Evolutionary conservation across 2,113 vertebrate genomes (phyloP).

Genomic region (Cynopterus brachyotis): DNA sequence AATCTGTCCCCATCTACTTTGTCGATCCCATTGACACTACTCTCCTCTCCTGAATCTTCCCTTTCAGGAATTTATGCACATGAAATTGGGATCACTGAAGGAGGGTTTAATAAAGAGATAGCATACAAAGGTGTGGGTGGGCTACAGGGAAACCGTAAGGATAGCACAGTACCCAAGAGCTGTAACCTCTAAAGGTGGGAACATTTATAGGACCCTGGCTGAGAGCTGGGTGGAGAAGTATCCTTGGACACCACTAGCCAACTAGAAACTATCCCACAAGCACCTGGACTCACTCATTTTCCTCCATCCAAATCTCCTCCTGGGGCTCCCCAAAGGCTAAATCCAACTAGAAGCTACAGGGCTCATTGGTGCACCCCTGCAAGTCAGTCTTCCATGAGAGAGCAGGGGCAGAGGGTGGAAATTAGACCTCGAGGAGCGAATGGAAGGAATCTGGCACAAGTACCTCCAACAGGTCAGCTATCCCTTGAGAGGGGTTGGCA

Average conservation of each 20-base stretch:
- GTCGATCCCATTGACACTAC: too few species aligned
- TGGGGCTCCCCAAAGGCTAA: neutral
- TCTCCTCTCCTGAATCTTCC: neutral
- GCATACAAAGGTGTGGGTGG: too few species aligned
- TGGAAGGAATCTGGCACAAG: neutral
- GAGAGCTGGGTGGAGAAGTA: neutral
- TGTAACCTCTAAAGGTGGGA: neutral
- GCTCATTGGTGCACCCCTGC: neutral
- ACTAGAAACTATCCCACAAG: neutral
- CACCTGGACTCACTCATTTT: neutral
- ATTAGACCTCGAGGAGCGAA: neutral
- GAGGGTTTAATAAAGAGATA: neutral
- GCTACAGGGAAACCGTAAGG: neutral
- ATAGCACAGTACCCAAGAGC: accelerated
- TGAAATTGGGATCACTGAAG: neutral
- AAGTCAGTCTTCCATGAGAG: neutral
- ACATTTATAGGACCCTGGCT: neutral
- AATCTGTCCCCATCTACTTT: neutral
- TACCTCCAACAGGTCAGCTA: accelerated
- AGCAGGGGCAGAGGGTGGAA: neutral
- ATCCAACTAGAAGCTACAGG: neutral
- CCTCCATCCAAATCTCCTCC: neutral
- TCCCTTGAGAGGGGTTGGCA: too few species aligned
- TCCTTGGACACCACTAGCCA: neutral
- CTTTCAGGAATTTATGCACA: neutral